phyloP scores from a whole-genome alignment of 2,113 vertebrate species.

The Dissostichus mawsoni region DNA sequence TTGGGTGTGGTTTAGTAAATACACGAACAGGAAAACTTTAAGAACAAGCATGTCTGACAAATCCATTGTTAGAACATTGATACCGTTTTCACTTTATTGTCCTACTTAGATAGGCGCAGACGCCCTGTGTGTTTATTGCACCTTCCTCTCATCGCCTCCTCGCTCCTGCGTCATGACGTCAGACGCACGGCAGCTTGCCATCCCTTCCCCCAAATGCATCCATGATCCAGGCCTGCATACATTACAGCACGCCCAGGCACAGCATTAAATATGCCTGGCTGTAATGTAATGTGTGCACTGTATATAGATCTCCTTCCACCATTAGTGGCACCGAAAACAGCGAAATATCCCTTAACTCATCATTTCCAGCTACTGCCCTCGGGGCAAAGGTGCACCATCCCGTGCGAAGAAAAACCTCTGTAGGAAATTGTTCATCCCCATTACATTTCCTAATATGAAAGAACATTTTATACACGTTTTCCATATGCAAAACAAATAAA shows the following conservation, averaged over 20 bases:
- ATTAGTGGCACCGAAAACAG: neutral
- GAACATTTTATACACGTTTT: no score
- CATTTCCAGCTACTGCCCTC: no score
- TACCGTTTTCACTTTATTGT: slow-evolving; percentile 83
- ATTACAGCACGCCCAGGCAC: slow-evolving; percentile 3
- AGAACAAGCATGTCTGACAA: slow-evolving; percentile 75
- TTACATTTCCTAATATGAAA: no score
- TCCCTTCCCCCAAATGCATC: slow-evolving; percentile 54
- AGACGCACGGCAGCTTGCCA: slow-evolving; percentile 65
- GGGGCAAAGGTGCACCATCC: no score
- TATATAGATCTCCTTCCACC: neutral
- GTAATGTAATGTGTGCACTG: neutral
- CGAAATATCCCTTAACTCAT: no score
- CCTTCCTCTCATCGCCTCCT: slow-evolving; percentile 75
- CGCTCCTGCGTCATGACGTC: slow-evolving; percentile 80
- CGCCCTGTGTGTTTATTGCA: slow-evolving; percentile 87
- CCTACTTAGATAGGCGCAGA: slow-evolving; percentile 83
- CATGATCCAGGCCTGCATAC: slow-evolving; percentile 51
- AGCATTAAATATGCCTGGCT: neutral
- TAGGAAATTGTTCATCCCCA: no score
- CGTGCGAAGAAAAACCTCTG: no score
- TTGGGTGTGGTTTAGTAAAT: slow-evolving; percentile 67
- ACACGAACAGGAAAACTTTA: slow-evolving; percentile 75
- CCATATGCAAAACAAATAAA: no score
- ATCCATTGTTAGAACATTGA: slow-evolving; percentile 84